phyloP scores from a whole-genome alignment of 2,888 invertebrate genomes.

The Lamellibrachia satsuma region DNA sequence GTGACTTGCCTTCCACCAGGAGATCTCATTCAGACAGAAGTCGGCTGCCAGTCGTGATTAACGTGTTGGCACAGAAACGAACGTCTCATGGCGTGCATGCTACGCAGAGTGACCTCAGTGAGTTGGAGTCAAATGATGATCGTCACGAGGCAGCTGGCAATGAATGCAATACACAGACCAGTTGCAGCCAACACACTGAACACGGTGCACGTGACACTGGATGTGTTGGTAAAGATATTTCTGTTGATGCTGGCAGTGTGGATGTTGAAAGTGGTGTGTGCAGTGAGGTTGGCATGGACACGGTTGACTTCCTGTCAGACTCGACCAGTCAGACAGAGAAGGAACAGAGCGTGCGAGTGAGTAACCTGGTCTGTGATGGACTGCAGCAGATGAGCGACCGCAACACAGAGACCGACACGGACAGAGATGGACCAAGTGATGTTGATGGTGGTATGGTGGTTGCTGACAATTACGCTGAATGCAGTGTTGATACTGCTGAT shows the following conservation, averaged over 20 bases:
- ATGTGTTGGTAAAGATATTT: too few species aligned
- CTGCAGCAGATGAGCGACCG: not conserved
- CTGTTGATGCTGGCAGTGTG: not conserved
- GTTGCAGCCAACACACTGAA: too few species aligned
- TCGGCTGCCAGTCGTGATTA: too few species aligned
- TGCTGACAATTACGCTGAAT: not conserved
- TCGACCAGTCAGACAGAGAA: not conserved
- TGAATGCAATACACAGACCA: not conserved
- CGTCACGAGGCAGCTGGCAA: not conserved
- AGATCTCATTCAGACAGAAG: not conserved
- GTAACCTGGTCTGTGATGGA: not conserved
- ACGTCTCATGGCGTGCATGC: not conserved
- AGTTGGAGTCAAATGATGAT: too few species aligned
- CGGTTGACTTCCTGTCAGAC: not conserved
- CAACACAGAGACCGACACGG: not conserved
- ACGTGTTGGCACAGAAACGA: not conserved
- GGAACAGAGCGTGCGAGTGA: not conserved
- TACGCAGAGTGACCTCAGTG: not conserved
- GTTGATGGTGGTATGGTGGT: not conserved
- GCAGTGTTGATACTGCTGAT: not conserved
- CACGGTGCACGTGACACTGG: too few species aligned
- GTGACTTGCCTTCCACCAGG: not conserved
- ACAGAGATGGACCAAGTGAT: not conserved
- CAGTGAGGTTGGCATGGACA: conserved; percentile 10
- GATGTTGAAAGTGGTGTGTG: not conserved